These are phyloP conservation scores for Protophormia terraenovae DNA, from an alignment of 2,888 invertebrate species.

Conservation along the genomic window DNA sequence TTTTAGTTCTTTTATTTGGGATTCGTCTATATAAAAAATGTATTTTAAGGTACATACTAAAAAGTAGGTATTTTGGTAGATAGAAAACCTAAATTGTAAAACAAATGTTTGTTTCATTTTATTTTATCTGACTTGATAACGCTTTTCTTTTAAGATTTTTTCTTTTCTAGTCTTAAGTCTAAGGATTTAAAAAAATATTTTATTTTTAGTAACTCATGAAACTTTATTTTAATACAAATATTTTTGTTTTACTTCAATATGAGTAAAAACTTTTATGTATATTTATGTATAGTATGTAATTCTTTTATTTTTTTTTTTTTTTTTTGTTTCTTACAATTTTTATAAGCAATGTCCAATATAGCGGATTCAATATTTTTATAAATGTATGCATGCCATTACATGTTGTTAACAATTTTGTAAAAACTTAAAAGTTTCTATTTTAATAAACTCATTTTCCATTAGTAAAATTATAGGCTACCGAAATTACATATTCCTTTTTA, in stretches of 20 bases:
- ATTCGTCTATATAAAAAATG: conserved; percentile 71
- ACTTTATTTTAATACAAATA: background rate
- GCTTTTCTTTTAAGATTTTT: conserved; percentile 13
- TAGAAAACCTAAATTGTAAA: conserved; percentile 70
- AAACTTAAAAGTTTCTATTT: too few relatives aligned
- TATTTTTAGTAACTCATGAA: conserved; percentile 36
- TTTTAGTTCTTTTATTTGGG: conserved; percentile 33
- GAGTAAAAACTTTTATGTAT: background rate
- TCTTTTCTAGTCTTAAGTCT: background rate
- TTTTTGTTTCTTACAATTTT: too few relatives aligned
- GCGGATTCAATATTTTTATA: too few relatives aligned
- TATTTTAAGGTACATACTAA: conserved; percentile 77
- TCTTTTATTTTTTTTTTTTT: too few relatives aligned
- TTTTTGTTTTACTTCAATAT: background rate
- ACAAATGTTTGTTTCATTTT: conserved; percentile 56
- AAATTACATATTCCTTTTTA: too few relatives aligned
- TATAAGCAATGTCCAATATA: too few relatives aligned
- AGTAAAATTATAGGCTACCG: too few relatives aligned
- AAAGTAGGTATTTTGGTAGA: conserved; percentile 77
- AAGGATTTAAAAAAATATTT: conserved; percentile 39
- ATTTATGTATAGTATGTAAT: background rate
- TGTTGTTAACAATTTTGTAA: too few relatives aligned
- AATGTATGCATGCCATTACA: too few relatives aligned
- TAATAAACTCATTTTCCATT: too few relatives aligned
- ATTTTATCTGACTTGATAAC: conserved; percentile 1